Conservation (phyloP, 2,113 vertebrate genomes). For the Rutilus rutilus region DNA sequence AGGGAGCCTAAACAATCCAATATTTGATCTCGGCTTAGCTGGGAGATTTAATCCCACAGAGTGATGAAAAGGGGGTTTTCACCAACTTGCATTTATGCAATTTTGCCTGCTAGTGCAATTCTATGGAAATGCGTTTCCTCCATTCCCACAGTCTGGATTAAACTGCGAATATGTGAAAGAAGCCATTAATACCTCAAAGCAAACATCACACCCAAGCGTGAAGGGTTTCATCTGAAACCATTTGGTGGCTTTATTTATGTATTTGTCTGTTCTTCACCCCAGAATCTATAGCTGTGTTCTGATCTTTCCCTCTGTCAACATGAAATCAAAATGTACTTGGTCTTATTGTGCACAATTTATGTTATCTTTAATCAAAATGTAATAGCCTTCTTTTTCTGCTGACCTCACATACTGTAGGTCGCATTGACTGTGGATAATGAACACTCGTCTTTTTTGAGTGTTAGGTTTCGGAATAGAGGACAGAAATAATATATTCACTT, state of each 20-base stretch:
- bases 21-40: slow-evolving; percentile 77
- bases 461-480: neutral
- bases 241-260: slow-evolving; percentile 25
- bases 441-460: neutral
- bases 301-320: neutral
- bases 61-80: slow-evolving; percentile 71
- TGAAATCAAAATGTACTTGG: neutral
- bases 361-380: slow-evolving; percentile 11
- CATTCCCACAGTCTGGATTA: slow-evolving; percentile 71
- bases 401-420: neutral
- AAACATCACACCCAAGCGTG: slow-evolving; percentile 61
- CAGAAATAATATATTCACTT: neutral
- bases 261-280: neutral
- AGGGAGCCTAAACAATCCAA: slow-evolving; percentile 73
- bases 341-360: neutral
- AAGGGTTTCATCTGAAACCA: slow-evolving; percentile 60
- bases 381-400: neutral
- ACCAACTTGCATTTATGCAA: slow-evolving; percentile 75
- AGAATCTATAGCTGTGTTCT: neutral
- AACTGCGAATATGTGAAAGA: slow-evolving; percentile 60
- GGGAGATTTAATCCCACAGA: slow-evolving; percentile 73
- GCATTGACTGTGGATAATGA: neutral
- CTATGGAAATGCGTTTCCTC: slow-evolving; percentile 73
- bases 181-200: slow-evolving; percentile 70
- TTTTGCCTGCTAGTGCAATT: slow-evolving; percentile 74